phyloP scores from a whole-genome alignment of 2,888 invertebrate species.

The Rhaphigaster nebulosa region DNA sequence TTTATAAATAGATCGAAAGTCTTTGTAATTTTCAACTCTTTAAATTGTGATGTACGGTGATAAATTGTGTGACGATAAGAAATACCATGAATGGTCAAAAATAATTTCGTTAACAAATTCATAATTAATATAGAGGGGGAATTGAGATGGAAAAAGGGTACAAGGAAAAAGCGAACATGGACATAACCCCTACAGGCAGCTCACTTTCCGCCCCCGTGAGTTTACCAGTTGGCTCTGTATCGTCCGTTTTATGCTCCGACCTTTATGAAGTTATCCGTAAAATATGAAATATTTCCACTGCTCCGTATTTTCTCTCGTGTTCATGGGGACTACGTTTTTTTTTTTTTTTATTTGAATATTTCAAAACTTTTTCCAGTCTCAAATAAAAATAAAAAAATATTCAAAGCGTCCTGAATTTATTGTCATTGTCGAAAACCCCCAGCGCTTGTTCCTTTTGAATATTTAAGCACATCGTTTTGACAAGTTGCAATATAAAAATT shows the following conservation, averaged over 20 bases:
- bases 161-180: slow-evolving; percentile 1
- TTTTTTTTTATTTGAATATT: neutral
- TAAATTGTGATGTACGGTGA: no score
- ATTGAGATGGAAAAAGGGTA: neutral
- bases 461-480: neutral
- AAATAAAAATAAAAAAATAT: neutral
- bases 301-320: slow-evolving; percentile 8
- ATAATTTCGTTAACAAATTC: neutral
- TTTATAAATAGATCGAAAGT: neutral
- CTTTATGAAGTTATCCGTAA: slow-evolving; percentile 35
- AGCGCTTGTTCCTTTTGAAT: neutral
- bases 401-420: neutral
- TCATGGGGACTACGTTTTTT: neutral
- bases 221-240: neutral
- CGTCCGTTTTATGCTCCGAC: slow-evolving; percentile 5
- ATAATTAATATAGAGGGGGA: neutral
- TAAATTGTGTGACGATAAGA: neutral
- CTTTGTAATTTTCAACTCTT: neutral
- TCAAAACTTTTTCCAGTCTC: neutral
- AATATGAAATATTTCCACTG: slow-evolving; percentile 22
- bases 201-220: neutral
- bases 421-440: neutral
- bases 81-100: neutral
- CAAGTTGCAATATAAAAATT: neutral
- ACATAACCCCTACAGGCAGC: neutral